These are phyloP conservation scores for Semibalanus balanoides DNA, from an alignment of 1,140 invertebrate species.

Conservation along the genomic window DNA sequence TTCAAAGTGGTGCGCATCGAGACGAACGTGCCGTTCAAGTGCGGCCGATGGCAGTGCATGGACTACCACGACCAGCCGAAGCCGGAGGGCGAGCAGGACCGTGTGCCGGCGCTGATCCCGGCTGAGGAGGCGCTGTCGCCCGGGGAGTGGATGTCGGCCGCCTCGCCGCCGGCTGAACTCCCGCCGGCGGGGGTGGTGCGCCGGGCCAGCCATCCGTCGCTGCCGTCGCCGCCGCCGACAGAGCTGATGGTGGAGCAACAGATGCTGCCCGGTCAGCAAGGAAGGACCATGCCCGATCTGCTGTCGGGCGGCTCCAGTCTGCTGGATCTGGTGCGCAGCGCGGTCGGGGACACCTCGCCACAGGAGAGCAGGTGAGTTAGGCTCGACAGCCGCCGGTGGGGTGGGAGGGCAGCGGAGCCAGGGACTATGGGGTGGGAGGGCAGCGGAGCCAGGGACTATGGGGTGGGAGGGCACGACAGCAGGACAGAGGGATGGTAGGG, in stretches of 20 bases:
- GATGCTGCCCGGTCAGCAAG: too few species aligned
- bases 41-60: constrained; percentile 88
- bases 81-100: not conserved
- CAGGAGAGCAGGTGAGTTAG: not conserved
- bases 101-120: not conserved
- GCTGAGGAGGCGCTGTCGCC: not conserved
- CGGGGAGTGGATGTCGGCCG: too few species aligned
- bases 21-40: constrained; percentile 81
- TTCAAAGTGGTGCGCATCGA: constrained; percentile 96
- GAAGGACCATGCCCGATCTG: not conserved
- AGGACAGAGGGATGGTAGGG: too few species aligned
- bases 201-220: not conserved
- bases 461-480: too few species aligned
- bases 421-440: too few species aligned
- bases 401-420: too few species aligned
- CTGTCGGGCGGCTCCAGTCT: not conserved
- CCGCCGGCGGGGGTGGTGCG: too few species aligned
- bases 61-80: constrained; percentile 65
- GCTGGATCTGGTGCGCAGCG: not conserved
- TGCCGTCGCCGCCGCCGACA: too few species aligned
- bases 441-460: too few species aligned
- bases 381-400: too few species aligned
- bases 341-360: not conserved
- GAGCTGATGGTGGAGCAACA: not conserved
- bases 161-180: not conserved